phyloP scores from a whole-genome alignment of 2,888 invertebrate genomes.

The Stratiomys singularior region DNA sequence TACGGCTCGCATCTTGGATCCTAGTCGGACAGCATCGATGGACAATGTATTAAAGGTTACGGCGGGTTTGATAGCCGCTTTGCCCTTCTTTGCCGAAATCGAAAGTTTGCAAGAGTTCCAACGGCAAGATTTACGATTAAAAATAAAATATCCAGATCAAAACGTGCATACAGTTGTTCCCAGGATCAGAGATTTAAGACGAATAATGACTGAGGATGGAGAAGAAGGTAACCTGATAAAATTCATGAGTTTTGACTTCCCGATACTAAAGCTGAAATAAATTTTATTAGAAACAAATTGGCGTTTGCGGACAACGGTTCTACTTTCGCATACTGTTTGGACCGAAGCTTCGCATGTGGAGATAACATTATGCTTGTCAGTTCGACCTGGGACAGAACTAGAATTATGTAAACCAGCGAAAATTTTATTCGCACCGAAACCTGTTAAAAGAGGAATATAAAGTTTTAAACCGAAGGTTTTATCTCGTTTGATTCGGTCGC shows the following conservation, averaged over 20 bases:
- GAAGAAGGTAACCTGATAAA: slow-evolving; percentile 64
- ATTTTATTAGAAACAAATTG: slow-evolving; percentile 59
- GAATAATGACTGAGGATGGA: slow-evolving; percentile 71
- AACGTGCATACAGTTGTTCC: slow-evolving; percentile 86
- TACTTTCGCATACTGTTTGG: slow-evolving; percentile 88
- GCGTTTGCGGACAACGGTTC: slow-evolving; percentile 84
- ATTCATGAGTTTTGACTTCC: neutral
- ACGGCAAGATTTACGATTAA: slow-evolving; percentile 79
- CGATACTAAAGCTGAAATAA: neutral
- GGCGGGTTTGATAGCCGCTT: slow-evolving; percentile 88
- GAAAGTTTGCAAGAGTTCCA: slow-evolving; percentile 78
- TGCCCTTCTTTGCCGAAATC: slow-evolving; percentile 88
- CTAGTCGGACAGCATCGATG: slow-evolving; percentile 79
- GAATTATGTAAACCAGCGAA: slow-evolving; percentile 88
- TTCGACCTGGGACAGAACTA: slow-evolving; percentile 72
- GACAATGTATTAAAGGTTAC: slow-evolving; percentile 89
- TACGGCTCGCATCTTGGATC: slow-evolving; percentile 84
- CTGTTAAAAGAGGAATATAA: slow-evolving; percentile 83
- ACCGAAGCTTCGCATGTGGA: slow-evolving; percentile 91
- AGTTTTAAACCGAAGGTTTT: no score
- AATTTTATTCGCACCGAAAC: slow-evolving; percentile 88
- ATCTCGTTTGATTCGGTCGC: no score
- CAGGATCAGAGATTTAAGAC: slow-evolving; percentile 78
- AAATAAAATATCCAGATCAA: slow-evolving; percentile 93
- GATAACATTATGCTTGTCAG: slow-evolving; percentile 83